Conservation (phyloP, 37 sponge, comb jelly and placozoan species). For the Cladorhizidae sp. region DNA sequence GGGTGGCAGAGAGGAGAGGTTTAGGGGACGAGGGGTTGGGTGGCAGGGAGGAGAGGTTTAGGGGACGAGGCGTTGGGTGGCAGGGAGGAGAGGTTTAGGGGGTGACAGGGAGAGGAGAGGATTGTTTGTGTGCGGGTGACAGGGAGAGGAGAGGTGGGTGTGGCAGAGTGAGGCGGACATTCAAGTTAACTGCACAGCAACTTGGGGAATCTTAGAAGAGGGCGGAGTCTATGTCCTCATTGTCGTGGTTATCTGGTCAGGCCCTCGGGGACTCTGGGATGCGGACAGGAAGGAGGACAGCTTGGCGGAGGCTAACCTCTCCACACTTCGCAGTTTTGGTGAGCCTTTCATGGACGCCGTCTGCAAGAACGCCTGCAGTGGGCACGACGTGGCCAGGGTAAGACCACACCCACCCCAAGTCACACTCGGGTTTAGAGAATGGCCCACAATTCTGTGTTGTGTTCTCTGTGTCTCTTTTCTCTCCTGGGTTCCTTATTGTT, state of each 20-base stretch:
- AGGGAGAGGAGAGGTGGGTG: no score
- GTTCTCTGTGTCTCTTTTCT: no score
- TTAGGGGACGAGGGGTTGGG: neutral
- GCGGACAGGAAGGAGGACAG: constrained; percentile 29
- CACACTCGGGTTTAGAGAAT: no score
- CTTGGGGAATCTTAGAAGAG: no score
- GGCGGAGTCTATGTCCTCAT: no score
- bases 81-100: no score
- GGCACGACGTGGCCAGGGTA: constrained; percentile 80
- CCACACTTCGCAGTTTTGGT: constrained; percentile 73
- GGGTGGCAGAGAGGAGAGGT: neutral
- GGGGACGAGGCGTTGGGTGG: neutral
- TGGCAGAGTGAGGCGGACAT: no score
- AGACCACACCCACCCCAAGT: neutral
- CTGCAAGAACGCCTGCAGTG: constrained; percentile 89
- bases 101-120: neutral
- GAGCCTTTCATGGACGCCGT: constrained; percentile 87
- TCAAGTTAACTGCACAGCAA: no score
- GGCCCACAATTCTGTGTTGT: no score
- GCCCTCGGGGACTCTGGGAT: constrained; percentile 19
- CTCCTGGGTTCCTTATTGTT: no score
- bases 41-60: neutral
- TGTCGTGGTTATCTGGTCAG: no score
- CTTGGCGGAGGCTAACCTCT: constrained; percentile 46
- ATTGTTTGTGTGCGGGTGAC: no score